Base-by-base conservation (phyloP, 2,888 invertebrate genomes). In the Clunio marinus region DNA sequence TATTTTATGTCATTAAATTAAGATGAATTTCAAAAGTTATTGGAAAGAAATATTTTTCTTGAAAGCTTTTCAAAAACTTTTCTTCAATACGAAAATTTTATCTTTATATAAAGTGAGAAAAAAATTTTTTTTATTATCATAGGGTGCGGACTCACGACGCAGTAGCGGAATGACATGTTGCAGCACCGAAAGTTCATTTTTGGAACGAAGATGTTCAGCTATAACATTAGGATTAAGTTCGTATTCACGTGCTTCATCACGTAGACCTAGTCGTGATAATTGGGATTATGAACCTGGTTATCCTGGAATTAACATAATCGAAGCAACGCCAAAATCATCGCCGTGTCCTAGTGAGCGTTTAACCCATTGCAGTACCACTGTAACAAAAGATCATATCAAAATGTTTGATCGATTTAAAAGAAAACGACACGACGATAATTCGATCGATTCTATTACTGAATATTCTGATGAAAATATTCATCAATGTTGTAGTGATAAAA, bases 151-250 rank as follows among this genome's bases (percentile, higher is more conserved):
- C 68, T 78, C 83, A 8, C 78, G 91, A 51, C 83, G 91, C 58
- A 83, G 88, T 73, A 91, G 91, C 75, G 91, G 89, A 71, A 88
- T 89, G 74, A 91, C 91, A 28, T 91, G 90, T 77, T 91, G 91
- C 73, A 91, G 91, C 75, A 89, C 90, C 37, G 91, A 88, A 70
- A 90, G 90, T 76, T 90, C 90, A 69, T 91, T 91, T 75, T 81
- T 91, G 75, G 91, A 91, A 77, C 83, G 91, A 63, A 84, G 91
- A 63, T 89, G 88, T 71, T 91, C 91, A 20, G 88, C 90, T 45
- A 86, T 90, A 71, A 88, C 87, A 69, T 83, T 89, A 77, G 88
- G 90, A 70, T 80, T 88, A 76, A 83, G 87, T 68, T 86, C 88
- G 72, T 70, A 77, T 69, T 73, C 78, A 70, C 76, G 76, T 70